Evolutionary conservation across 2,888 invertebrate species (phyloP).

Genomic region (Cinara cedri): DNA sequence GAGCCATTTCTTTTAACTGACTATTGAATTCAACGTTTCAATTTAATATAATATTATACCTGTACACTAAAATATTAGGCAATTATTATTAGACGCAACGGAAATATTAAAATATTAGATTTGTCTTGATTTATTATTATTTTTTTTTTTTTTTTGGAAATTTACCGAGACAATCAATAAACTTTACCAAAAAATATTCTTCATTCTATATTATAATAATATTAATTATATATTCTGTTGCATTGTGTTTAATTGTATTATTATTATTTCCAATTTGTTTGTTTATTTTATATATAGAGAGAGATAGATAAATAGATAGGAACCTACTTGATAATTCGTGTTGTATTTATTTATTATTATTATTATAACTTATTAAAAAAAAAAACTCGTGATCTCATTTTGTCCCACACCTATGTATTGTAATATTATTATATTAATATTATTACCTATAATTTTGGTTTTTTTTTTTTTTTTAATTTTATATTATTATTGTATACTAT

Average conservation of each 20-base stretch:
- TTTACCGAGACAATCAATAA: conserved; percentile 37
- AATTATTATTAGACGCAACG: no score
- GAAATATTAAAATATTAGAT: no score
- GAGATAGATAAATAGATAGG: no score
- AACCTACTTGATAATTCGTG: conserved; percentile 12
- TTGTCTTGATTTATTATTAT: not conserved
- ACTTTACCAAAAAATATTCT: not conserved
- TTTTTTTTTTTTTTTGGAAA: not conserved
- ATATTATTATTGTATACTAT: conserved; percentile 20
- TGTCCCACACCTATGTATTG: conserved; percentile 1
- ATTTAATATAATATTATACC: no score
- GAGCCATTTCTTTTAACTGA: no score
- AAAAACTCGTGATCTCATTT: conserved; percentile 48
- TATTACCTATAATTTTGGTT: conserved; percentile 4
- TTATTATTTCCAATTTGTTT: not conserved
- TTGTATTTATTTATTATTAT: conserved; percentile 25
- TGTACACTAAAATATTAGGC: no score
- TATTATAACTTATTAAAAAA: conserved; percentile 26
- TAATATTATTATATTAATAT: conserved; percentile 8
- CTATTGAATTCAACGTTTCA: no score
- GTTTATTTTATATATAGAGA: conserved; percentile 13
- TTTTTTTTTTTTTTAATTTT: conserved; percentile 14
- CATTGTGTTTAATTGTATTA: not conserved
- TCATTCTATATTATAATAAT: not conserved
- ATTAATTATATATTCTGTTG: not conserved